Conservation (phyloP, 2,797 vertebrate genomes). For the Lycodopsis pacificus region DNA sequence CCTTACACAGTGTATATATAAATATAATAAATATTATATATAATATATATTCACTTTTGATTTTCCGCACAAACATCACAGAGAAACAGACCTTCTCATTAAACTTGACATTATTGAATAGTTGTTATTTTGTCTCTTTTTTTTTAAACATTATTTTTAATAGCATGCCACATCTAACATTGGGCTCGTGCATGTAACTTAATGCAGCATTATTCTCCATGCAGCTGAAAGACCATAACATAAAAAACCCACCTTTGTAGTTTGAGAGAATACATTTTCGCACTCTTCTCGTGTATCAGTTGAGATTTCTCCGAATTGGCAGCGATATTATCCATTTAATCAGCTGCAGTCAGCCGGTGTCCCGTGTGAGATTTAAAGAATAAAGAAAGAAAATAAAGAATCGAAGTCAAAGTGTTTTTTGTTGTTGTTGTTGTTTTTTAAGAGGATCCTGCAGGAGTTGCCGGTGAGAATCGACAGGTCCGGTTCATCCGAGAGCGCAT, state of each 20-base stretch:
- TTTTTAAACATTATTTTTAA: not conserved
- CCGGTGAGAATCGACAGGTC: constrained; percentile 23
- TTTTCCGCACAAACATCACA: not conserved
- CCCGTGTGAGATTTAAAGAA: constrained; percentile 5
- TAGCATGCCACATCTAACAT: not conserved
- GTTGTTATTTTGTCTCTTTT: not conserved
- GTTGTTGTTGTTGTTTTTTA: too few relatives aligned
- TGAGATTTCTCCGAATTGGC: constrained; percentile 85
- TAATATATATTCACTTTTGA: not conserved
- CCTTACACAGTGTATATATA: not conserved
- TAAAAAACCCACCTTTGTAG: constrained; percentile 77
- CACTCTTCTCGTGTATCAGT: constrained; percentile 83
- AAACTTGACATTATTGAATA: not conserved
- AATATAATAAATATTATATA: not conserved
- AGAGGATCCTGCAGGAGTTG: constrained; percentile 43
- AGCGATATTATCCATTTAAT: constrained; percentile 78
- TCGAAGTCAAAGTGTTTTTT: not conserved
- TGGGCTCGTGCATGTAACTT: not conserved
- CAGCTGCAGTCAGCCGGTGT: constrained; percentile 1
- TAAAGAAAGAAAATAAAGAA: too few relatives aligned
- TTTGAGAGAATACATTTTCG: constrained; percentile 83
- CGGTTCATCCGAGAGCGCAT: constrained; percentile 51
- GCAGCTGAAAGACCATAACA: not conserved
- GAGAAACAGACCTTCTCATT: not conserved
- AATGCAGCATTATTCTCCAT: not conserved